Percentiles rank a stretch among this genome's conserved stretches.
phyloP scores from a whole-genome alignment of 2,888 invertebrate genomes.

The Cancer borealis region DNA sequence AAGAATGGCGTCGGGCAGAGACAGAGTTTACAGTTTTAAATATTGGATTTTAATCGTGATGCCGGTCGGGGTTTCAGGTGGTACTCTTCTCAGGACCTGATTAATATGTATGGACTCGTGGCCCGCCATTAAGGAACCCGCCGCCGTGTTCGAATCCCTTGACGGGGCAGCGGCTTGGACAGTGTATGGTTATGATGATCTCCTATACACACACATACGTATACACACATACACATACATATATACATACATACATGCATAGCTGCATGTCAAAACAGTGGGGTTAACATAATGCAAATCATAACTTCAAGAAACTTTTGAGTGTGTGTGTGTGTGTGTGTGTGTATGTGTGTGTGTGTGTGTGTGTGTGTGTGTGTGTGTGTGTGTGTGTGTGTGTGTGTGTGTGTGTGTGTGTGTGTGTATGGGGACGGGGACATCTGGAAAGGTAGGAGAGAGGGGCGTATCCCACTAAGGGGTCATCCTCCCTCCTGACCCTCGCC shows the following conservation, averaged over 20 bases:
- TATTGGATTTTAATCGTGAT: slow-evolving; percentile 75
- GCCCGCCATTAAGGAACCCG: slow-evolving; percentile 71
- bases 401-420: slow-evolving; percentile 40
- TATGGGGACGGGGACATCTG: slow-evolving; percentile 69
- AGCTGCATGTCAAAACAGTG: background rate
- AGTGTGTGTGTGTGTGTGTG: background rate
- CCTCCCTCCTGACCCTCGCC: slow-evolving; percentile 40
- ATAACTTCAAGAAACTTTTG: background rate
- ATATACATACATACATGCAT: slow-evolving; percentile 30
- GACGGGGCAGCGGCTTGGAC: slow-evolving; percentile 47
- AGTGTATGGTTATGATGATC: background rate
- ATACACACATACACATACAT: slow-evolving; percentile 27
- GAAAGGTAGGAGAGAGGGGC: background rate
- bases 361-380: slow-evolving; percentile 23
- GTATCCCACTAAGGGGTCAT: slow-evolving; percentile 44
- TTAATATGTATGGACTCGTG: slow-evolving; percentile 73
- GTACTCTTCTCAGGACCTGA: slow-evolving; percentile 73
- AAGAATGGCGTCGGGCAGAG: slow-evolving; percentile 72
- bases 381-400: slow-evolving; percentile 47
- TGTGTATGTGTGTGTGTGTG: background rate
- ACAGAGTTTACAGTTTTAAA: slow-evolving; percentile 75
- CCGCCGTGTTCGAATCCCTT: slow-evolving; percentile 49
- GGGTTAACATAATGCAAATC: background rate
- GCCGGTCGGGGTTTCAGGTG: slow-evolving; percentile 74
- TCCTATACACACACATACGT: background rate